Evolutionary conservation across 2,113 vertebrate species (phyloP).

Genomic region (Pagrus major): DNA sequence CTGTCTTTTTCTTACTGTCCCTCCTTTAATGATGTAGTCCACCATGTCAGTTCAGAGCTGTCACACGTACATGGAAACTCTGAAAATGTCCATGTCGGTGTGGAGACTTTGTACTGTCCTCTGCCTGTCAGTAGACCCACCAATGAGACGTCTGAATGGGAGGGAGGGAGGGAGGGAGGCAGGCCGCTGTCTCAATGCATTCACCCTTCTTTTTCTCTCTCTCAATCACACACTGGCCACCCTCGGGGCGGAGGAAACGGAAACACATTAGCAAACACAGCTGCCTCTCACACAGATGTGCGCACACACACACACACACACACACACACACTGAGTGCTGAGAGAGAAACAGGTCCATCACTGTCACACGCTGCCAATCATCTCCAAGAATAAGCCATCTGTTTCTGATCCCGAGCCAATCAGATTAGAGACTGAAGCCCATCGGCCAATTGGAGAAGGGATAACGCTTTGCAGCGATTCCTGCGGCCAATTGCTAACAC

Average conservation of each 20-base stretch:
- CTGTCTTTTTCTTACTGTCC: constrained; percentile 6
- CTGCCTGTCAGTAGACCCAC: constrained; percentile 29
- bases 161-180: constrained; percentile 25
- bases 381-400: constrained; percentile 70
- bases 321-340: constrained; percentile 26
- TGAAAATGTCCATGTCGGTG: neutral
- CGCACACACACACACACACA: constrained; percentile 12
- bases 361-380: constrained; percentile 63
- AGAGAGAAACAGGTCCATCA: constrained; percentile 16
- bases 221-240: constrained; percentile 8
- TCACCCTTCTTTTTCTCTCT: neutral
- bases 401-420: constrained; percentile 63
- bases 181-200: constrained; percentile 35
- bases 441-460: constrained; percentile 42
- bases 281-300: constrained; percentile 66
- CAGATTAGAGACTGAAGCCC: constrained; percentile 26
- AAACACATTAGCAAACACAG: constrained; percentile 60
- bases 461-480: constrained; percentile 35
- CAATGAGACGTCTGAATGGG: constrained; percentile 6
- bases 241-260: constrained; percentile 20
- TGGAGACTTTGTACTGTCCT: constrained; percentile 5
- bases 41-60: neutral
- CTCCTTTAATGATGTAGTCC: neutral
- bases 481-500: constrained; percentile 57
- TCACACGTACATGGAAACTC: constrained; percentile 21